phyloP scores from a whole-genome alignment of 2,797 vertebrate species.

The Clarias laeviceps region DNA sequence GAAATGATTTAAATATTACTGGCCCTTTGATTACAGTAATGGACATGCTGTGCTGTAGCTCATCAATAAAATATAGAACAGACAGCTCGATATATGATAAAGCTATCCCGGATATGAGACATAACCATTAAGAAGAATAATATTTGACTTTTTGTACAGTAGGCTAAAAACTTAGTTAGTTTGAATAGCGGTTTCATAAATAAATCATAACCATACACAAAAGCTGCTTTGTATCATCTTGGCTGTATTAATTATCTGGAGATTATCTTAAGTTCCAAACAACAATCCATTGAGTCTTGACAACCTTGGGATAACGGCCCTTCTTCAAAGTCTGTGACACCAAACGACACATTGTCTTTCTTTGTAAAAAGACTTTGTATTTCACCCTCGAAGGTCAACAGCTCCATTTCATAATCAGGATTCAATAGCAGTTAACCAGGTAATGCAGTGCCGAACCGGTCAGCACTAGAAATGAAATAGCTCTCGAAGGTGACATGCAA shows the following conservation, averaged over 20 bases:
- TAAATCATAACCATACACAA: background rate
- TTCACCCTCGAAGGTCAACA: slow-evolving; percentile 42
- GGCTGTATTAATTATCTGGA: background rate
- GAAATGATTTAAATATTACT: slow-evolving; percentile 41
- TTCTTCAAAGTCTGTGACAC: background rate
- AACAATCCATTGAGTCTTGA: background rate
- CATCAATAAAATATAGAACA: slow-evolving; percentile 22
- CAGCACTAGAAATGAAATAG: slow-evolving; percentile 23
- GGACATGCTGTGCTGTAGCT: slow-evolving; percentile 15
- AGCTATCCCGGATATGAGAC: slow-evolving; percentile 4
- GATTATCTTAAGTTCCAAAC: background rate
- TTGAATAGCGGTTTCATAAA: background rate
- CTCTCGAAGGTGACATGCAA: slow-evolving; percentile 36
- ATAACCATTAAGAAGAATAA: background rate
- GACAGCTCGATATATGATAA: slow-evolving; percentile 27
- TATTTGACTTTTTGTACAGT: background rate
- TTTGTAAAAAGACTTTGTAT: slow-evolving; percentile 14
- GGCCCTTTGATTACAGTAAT: slow-evolving; percentile 39
- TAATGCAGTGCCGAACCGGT: background rate
- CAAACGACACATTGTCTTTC: background rate
- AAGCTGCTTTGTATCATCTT: background rate
- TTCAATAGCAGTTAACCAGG: slow-evolving; percentile 35
- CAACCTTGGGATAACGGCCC: background rate
- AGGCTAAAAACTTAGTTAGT: too few species aligned
- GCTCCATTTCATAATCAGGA: slow-evolving; percentile 11